Conservation (phyloP, 2,888 invertebrate genomes). For the Cinara cedri region DNA sequence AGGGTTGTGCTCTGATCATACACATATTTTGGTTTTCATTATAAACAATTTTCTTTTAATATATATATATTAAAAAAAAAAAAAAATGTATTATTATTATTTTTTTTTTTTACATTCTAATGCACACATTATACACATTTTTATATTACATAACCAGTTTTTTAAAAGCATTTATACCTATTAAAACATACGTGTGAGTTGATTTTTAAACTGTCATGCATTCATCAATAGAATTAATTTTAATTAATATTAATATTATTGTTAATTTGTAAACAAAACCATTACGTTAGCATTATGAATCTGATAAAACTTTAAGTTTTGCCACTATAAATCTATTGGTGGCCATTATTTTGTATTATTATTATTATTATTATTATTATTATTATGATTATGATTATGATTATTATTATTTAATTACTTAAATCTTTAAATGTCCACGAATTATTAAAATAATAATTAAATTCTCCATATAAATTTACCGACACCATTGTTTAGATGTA, state of each 20-base stretch:
- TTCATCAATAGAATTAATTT: slow-evolving; percentile 47
- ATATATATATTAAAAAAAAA: slow-evolving; percentile 11
- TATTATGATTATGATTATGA: slow-evolving; percentile 39
- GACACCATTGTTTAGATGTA: slow-evolving; percentile 15
- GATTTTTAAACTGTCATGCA: slow-evolving; percentile 51
- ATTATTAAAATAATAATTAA: slow-evolving; percentile 42
- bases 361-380: slow-evolving; percentile 28
- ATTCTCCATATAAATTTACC: slow-evolving; percentile 18
- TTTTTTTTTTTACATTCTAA: slow-evolving; percentile 49
- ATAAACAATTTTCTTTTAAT: slow-evolving; percentile 42
- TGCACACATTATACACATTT: slow-evolving; percentile 52
- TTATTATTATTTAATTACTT: slow-evolving; percentile 36
- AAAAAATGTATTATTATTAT: slow-evolving; percentile 6
- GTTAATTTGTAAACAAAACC: slow-evolving; percentile 49
- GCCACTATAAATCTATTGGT: slow-evolving; percentile 32
- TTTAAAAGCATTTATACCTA: slow-evolving; percentile 53
- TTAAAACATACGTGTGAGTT: slow-evolving; percentile 53
- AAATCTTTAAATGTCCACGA: slow-evolving; percentile 48
- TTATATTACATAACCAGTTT: slow-evolving; percentile 52
- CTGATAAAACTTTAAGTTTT: slow-evolving; percentile 54
- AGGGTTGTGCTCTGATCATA: slow-evolving; percentile 49
- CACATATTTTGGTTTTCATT: slow-evolving; percentile 38
- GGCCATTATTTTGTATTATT: slow-evolving; percentile 44
- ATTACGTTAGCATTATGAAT: slow-evolving; percentile 49
- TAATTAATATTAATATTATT: slow-evolving; percentile 50